Percentiles rank a stretch among this genome's conserved stretches.
These are phyloP conservation scores for Lumbricus terrestris DNA, from an alignment of 2,888 invertebrate species.

Conservation along the genomic window DNA sequence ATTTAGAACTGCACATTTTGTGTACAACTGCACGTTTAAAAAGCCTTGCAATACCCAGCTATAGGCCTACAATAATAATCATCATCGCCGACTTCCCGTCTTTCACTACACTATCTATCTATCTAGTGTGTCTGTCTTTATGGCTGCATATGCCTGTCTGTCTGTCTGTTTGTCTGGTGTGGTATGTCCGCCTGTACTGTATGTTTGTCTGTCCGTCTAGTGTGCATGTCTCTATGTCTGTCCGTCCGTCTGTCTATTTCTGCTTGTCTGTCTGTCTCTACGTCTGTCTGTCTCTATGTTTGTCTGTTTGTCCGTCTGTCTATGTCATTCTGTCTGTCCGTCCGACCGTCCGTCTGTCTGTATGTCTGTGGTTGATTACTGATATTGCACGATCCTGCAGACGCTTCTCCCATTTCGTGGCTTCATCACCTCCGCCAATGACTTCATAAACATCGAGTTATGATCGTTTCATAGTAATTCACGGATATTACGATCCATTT, in stretches of 20 bases:
- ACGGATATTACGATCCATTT: background rate
- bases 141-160: too few relatives aligned
- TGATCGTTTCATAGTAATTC: background rate
- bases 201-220: background rate
- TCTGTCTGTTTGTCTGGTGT: background rate
- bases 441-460: background rate
- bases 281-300: background rate
- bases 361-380: background rate
- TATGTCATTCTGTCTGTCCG: too few relatives aligned
- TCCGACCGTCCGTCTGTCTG: too few relatives aligned
- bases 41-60: too few relatives aligned
- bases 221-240: too few relatives aligned
- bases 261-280: slow-evolving; percentile 16
- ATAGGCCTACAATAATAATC: too few relatives aligned
- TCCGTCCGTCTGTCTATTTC: background rate
- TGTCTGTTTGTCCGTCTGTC: slow-evolving; percentile 16
- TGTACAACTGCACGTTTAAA: too few relatives aligned
- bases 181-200: background rate
- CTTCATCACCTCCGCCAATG: background rate
- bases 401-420: background rate
- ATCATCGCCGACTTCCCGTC: too few relatives aligned
- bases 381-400: background rate
- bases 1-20: too few relatives aligned
- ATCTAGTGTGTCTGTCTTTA: too few relatives aligned
- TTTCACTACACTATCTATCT: too few relatives aligned